Evolutionary conservation across 1,140 invertebrate genomes (phyloP).

Genomic region (Thalassaphorura encarpata): DNA sequence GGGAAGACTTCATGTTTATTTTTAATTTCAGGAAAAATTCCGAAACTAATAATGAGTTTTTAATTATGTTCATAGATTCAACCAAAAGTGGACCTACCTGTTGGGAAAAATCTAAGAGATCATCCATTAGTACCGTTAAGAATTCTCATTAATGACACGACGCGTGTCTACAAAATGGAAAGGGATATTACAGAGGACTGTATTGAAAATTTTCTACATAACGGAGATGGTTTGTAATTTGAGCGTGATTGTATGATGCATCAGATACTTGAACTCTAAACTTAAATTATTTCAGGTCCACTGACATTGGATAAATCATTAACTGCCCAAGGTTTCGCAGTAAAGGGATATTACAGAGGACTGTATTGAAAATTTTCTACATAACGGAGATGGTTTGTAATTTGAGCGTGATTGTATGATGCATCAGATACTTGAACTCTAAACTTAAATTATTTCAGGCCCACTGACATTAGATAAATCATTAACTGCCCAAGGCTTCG

Average conservation of each 20-base stretch:
- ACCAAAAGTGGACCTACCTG: constrained; percentile 22
- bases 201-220: neutral
- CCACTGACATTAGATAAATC: neutral
- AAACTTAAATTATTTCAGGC: neutral
- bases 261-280: neutral
- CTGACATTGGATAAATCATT: neutral
- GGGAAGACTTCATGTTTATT: too few species aligned
- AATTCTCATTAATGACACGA: neutral
- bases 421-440: neutral
- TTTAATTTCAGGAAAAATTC: too few species aligned
- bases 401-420: neutral
- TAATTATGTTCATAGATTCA: too few species aligned
- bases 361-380: too few species aligned
- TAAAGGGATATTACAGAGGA: too few species aligned
- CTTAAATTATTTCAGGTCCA: neutral
- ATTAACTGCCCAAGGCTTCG: neutral
- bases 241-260: neutral
- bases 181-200: neutral
- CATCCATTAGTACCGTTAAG: neutral
- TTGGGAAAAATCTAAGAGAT: constrained; percentile 41
- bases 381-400: too few species aligned
- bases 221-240: neutral
- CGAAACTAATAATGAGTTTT: too few species aligned
- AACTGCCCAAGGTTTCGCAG: neutral
- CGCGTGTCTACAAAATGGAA: neutral